phyloP scores from a whole-genome alignment of 2,797 vertebrate species.

The Periophthalmus magnuspinnatus region DNA sequence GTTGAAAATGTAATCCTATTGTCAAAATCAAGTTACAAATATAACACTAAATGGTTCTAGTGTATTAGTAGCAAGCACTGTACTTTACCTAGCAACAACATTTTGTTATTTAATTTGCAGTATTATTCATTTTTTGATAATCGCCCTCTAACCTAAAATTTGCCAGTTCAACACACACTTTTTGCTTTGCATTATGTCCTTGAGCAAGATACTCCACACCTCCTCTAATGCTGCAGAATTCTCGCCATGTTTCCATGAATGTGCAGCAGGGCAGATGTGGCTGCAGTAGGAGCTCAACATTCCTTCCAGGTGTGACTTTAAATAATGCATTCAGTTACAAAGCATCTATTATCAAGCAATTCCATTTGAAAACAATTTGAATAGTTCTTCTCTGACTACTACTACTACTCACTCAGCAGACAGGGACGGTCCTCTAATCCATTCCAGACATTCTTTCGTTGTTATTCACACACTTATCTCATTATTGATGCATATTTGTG shows the following conservation, averaged over 20 bases:
- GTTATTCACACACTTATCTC: constrained; percentile 17
- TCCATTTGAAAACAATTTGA: neutral
- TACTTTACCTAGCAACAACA: too few species aligned
- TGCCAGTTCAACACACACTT: too few species aligned
- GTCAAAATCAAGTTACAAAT: too few species aligned
- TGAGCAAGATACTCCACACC: too few species aligned
- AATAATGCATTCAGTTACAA: neutral
- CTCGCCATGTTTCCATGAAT: neutral
- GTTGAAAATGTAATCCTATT: too few species aligned
- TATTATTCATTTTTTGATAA: too few species aligned
- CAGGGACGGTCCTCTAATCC: neutral
- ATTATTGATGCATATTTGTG: constrained; percentile 19
- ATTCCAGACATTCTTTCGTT: constrained; percentile 10
- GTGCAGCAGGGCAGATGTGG: neutral
- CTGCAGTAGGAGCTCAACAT: neutral
- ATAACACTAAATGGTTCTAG: too few species aligned
- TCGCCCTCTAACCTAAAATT: too few species aligned
- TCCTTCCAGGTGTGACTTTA: neutral
- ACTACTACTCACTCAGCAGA: neutral
- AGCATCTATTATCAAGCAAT: neutral
- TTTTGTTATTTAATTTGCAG: too few species aligned
- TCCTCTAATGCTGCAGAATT: too few species aligned
- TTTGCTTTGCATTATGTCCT: too few species aligned
- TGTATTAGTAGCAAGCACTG: too few species aligned
- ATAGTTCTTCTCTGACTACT: neutral